Evolutionary conservation across 2,888 invertebrate genomes (phyloP).

Genomic region (Tenthredo notha): DNA sequence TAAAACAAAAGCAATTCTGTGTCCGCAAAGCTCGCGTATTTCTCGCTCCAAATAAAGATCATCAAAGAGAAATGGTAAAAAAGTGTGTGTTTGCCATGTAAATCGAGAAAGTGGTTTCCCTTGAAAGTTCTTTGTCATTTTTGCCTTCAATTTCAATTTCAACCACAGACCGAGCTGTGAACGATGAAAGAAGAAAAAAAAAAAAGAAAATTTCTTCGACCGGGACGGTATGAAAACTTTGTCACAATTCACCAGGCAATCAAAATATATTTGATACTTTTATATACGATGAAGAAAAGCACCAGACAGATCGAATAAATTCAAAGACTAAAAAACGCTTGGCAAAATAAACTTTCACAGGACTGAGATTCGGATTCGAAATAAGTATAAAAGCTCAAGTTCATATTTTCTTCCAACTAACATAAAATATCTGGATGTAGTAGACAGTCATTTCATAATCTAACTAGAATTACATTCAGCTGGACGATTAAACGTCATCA

Average conservation of each 20-base stretch:
- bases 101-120: conserved; percentile 3
- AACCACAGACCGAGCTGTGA: not conserved
- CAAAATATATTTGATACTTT: not conserved
- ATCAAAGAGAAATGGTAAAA: conserved; percentile 8
- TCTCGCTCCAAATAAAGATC: not conserved
- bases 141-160: conserved; percentile 7
- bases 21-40: not conserved
- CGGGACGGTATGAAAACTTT: not conserved
- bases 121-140: not conserved
- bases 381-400: not conserved
- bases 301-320: not conserved
- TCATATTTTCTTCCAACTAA: not conserved
- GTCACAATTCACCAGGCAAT: not conserved
- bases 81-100: conserved; percentile 5
- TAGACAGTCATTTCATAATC: not conserved
- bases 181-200: not conserved
- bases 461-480: not conserved
- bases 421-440: not conserved
- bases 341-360: not conserved
- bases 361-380: not conserved
- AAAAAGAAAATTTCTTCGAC: not conserved
- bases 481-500: not conserved
- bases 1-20: not conserved
- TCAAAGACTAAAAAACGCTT: not conserved
- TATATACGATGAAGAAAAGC: not conserved